Evolutionary conservation across 2,113 vertebrate species (phyloP).

Genomic region (Dasyprocta punctata): DNA sequence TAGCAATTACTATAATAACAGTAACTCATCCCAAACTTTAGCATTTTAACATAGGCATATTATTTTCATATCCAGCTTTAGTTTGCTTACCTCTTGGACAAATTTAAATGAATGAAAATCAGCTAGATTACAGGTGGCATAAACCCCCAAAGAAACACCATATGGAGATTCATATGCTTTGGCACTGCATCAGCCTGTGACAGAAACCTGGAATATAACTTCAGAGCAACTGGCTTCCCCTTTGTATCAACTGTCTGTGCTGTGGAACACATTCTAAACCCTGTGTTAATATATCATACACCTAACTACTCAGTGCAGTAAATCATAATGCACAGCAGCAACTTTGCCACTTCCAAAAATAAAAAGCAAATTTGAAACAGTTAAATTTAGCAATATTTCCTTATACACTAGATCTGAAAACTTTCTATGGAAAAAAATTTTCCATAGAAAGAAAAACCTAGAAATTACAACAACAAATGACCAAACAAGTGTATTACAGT

Average conservation of each 20-base stretch:
- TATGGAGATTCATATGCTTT: constrained; percentile 83
- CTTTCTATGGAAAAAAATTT: not conserved
- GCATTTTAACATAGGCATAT: constrained; percentile 46
- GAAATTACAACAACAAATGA: not conserved
- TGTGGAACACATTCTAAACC: not conserved
- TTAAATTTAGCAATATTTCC: not conserved
- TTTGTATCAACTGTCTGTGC: not conserved
- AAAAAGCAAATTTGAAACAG: constrained; percentile 22
- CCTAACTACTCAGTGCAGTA: accelerated
- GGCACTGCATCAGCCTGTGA: constrained; percentile 61
- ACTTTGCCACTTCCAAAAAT: not conserved
- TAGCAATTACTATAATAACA: constrained; percentile 78
- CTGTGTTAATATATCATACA: not conserved
- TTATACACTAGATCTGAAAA: constrained; percentile 15
- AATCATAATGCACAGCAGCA: not conserved
- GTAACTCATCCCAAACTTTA: constrained; percentile 70
- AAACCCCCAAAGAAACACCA: constrained; percentile 75
- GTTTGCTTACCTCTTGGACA: constrained; percentile 77
- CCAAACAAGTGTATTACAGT: not conserved
- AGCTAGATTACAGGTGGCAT: constrained; percentile 80
- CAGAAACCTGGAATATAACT: constrained; percentile 45
- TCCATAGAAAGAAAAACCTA: not conserved
- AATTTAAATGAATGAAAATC: constrained; percentile 77
- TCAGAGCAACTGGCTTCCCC: not conserved
- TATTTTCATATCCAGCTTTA: constrained; percentile 63